Base-by-base conservation (phyloP, 1,140 invertebrate species). In the Caerostris darwini region DNA sequence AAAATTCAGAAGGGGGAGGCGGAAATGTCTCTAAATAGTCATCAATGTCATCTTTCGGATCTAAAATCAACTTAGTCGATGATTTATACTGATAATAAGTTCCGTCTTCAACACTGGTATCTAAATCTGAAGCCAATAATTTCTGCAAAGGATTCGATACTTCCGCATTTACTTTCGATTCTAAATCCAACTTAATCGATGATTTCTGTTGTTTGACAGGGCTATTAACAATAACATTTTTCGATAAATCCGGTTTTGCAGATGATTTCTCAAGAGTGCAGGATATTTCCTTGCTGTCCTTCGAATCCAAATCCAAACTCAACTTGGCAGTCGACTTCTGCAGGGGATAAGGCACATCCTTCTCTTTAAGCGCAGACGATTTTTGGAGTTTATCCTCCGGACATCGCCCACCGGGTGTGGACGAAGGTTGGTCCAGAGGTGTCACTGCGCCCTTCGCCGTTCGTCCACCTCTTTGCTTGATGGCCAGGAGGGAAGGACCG, bases 401-500 rank as follows among this genome's bases (percentile, higher is more conserved):
- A 34, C 34, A 53, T 77, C 71, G 71, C 50, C 71, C 71, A 77
- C 34, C 12, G 8, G 71, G 71, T 77, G 71, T 77, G 71, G 71
- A 77, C 10, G 53, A 53, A 50, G 71, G 71, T 12, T 12, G 71
- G 19, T 50, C 71, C 34, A 5, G 8, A 12, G 71, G 34, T 77
- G 71, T 77, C 71, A 77, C 71, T 85, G 82, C 54, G 7, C 53
- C 83, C 57, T 85, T 85, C n/a, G 53, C 17, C 83, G 53, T 85
- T 85, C 56, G 83, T 59, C 53, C 56, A 85, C 57, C 83, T 57
- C 56, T 85, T 56, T 85, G 54, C 81, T 92, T 92, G 69, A 94
- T 94, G 92, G 92, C 69, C 67, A 94, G 71, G 14, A 94, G 86
- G 17, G 92, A 94, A 53, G 92, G 92, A 56, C 64, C 61, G 50